Conservation (phyloP, 2,888 invertebrate species). For the Drosophila macrothrix region DNA sequence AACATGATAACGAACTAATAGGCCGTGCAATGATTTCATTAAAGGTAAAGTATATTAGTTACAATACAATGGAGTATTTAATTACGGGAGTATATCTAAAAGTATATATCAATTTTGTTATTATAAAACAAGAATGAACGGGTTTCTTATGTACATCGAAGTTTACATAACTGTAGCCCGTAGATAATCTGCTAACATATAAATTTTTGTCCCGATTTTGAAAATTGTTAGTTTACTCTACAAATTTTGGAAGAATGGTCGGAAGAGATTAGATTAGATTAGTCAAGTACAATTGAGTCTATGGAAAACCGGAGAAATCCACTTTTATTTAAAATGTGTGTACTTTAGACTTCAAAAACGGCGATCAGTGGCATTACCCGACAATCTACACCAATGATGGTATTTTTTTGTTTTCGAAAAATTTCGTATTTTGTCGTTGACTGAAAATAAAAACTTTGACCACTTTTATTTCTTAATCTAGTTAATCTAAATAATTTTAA, state of each 20-base stretch:
- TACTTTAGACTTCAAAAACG: no score
- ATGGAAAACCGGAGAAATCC: no score
- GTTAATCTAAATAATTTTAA: background rate
- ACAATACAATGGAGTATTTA: background rate
- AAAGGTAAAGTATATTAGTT: slow-evolving; percentile 84
- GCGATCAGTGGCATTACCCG: no score
- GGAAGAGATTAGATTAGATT: background rate
- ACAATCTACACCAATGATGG: no score
- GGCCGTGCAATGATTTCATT: slow-evolving; percentile 94
- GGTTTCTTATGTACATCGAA: background rate
- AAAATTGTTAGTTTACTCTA: background rate
- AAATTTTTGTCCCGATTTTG: background rate
- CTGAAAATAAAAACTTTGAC: background rate
- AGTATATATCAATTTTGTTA: background rate
- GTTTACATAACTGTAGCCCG: background rate
- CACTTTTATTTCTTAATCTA: background rate
- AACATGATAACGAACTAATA: slow-evolving; percentile 97
- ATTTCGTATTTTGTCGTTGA: no score
- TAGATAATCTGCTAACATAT: background rate
- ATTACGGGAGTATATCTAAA: background rate
- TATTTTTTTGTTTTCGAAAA: no score
- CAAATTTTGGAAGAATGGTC: no score
- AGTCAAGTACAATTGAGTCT: background rate
- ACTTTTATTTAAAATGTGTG: no score
- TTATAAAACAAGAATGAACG: background rate